A percentile compares a stretch with the other conserved stretches of the same genome.
These are phyloP conservation scores for Tortrix viridana DNA, from an alignment of 2,888 invertebrate genomes.

Conservation along the genomic window DNA sequence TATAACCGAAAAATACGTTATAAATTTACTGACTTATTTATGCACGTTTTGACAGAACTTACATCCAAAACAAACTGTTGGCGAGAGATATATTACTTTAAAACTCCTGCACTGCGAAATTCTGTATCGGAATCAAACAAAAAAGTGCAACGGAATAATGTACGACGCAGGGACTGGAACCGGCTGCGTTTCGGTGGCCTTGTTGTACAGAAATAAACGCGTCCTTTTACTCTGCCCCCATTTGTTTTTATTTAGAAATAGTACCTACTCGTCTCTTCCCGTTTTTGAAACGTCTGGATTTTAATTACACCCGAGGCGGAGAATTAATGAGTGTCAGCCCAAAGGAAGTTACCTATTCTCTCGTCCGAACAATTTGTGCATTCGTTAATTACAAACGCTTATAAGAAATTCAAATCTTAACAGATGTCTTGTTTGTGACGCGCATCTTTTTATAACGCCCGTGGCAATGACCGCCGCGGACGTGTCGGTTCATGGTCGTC, in stretches of 20 bases:
- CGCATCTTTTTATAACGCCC: slow-evolving; percentile 76
- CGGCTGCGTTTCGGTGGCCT: slow-evolving; percentile 40
- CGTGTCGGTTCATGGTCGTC: slow-evolving; percentile 78
- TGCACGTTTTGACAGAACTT: slow-evolving; percentile 25
- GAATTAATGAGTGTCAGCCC: slow-evolving; percentile 43
- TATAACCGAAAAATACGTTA: slow-evolving; percentile 3
- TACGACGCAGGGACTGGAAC: slow-evolving; percentile 28
- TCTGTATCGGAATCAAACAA: slow-evolving; percentile 26
- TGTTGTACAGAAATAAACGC: slow-evolving; percentile 44
- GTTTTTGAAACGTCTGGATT: slow-evolving; percentile 22
- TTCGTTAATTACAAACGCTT: slow-evolving; percentile 25
- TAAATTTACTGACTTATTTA: slow-evolving; percentile 28
- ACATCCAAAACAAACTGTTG: slow-evolving; percentile 29
- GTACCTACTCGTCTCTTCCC: slow-evolving; percentile 16
- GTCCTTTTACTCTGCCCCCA: slow-evolving; percentile 41
- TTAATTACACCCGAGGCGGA: slow-evolving; percentile 30
- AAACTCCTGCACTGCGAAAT: slow-evolving; percentile 36
- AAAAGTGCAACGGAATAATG: slow-evolving; percentile 37
- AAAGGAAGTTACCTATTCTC: slow-evolving; percentile 42
- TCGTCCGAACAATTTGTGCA: slow-evolving; percentile 35
- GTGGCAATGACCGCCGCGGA: slow-evolving; percentile 78
- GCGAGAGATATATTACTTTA: slow-evolving; percentile 26
- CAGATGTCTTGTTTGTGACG: slow-evolving; percentile 62
- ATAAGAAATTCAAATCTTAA: slow-evolving; percentile 36
- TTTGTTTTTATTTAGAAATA: slow-evolving; percentile 45